Evolutionary conservation across 2,113 vertebrate species (phyloP).

Genomic region (Odontophorus gujanensis): DNA sequence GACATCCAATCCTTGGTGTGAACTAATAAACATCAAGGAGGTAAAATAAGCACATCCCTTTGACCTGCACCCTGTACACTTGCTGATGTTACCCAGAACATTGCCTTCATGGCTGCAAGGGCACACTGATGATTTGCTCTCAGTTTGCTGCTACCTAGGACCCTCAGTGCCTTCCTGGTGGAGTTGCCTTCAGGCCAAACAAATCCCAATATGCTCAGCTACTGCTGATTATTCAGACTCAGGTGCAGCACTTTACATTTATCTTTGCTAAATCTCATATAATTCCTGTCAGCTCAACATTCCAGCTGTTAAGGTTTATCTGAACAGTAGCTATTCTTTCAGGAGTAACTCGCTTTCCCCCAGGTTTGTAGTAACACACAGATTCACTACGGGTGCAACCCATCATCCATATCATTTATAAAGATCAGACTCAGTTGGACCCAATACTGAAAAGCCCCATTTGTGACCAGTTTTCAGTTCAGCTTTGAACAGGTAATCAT

Average conservation of each 20-base stretch:
- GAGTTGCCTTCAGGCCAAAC: background rate
- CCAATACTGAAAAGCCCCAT: background rate
- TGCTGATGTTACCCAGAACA: background rate
- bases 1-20: background rate
- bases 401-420: background rate
- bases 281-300: background rate
- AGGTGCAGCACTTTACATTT: background rate
- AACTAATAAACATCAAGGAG: background rate
- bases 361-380: background rate
- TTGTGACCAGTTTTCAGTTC: background rate
- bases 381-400: background rate
- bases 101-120: background rate
- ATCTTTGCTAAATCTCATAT: background rate
- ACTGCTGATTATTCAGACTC: background rate
- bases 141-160: background rate
- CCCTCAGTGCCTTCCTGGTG: background rate
- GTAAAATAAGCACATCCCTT: background rate
- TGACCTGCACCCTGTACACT: background rate
- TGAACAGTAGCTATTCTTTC: background rate
- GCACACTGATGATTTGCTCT: background rate
- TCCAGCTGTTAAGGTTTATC: background rate
- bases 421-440: background rate
- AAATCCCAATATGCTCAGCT: background rate
- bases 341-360: background rate
- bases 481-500: background rate